These are phyloP conservation scores for Phacellophora camtschatica DNA, from an alignment of 30 jellyfish, hydroid and myxozoan genomes.

Conservation along the genomic window DNA sequence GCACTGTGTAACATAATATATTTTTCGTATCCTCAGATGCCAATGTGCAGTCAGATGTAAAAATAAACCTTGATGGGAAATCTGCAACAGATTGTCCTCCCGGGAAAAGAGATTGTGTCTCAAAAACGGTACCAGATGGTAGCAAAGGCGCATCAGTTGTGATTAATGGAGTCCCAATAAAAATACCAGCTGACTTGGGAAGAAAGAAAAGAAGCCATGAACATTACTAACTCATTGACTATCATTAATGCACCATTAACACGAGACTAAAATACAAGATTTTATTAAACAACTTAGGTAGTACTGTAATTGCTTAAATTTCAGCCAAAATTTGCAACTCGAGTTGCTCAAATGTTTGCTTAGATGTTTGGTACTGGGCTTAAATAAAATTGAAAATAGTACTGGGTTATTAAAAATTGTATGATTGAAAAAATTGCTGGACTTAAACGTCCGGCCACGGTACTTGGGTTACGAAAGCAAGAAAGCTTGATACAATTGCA, in stretches of 20 bases:
- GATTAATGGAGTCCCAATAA: slow-evolving; percentile 86
- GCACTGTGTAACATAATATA: background rate
- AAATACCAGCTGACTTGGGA: slow-evolving; percentile 62
- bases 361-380: too few relatives aligned
- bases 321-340: too few relatives aligned
- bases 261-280: too few relatives aligned
- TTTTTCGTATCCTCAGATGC: slow-evolving; percentile 51
- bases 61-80: slow-evolving; percentile 73
- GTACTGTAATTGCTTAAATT: too few relatives aligned
- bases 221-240: background rate
- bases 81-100: slow-evolving; percentile 76
- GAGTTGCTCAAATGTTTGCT: too few relatives aligned
- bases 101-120: slow-evolving; percentile 70
- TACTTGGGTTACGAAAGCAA: too few relatives aligned
- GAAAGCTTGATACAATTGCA: too few relatives aligned
- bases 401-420: too few relatives aligned
- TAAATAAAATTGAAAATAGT: too few relatives aligned
- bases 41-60: slow-evolving; percentile 81
- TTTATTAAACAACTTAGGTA: too few relatives aligned
- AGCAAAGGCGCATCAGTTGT: slow-evolving; percentile 74
- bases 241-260: background rate
- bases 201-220: slow-evolving; percentile 13
- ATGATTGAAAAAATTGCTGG: too few relatives aligned
- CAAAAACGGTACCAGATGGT: slow-evolving; percentile 36
- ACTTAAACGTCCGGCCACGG: too few relatives aligned